Conservation (phyloP, 1,140 invertebrate species). For the Pollicipes pollicipes region DNA sequence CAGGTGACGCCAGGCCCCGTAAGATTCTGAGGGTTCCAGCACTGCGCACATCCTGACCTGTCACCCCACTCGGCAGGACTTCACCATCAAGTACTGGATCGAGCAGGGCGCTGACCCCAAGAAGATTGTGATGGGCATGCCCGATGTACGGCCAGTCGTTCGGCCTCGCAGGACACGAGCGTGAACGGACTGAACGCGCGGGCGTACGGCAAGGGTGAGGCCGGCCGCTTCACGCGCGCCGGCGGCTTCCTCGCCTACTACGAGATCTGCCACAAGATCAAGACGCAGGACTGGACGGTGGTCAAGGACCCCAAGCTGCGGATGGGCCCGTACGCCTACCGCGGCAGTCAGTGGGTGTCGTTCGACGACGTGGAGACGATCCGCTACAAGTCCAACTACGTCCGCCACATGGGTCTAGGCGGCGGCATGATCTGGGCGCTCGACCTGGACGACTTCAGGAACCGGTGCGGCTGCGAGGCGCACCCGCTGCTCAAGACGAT, state of each 20-base stretch:
- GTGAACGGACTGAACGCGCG: constrained; percentile 35
- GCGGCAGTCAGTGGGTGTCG: constrained; percentile 62
- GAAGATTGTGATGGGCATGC: constrained; percentile 44
- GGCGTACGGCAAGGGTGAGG: constrained; percentile 36
- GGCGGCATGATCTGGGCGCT: constrained; percentile 82
- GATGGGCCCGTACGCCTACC: constrained; percentile 72
- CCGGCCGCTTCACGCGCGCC: constrained; percentile 57
- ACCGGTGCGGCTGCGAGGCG: constrained; percentile 36
- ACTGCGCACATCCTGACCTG: too few relatives aligned
- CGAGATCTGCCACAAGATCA: constrained; percentile 31
- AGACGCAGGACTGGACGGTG: constrained; percentile 46
- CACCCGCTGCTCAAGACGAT: constrained; percentile 60
- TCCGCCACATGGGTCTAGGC: constrained; percentile 52
- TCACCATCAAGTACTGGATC: constrained; percentile 40
- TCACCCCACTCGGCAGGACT: too few relatives aligned
- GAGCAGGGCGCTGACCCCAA: constrained; percentile 35
- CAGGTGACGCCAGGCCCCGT: too few relatives aligned
- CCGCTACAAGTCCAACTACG: constrained; percentile 42
- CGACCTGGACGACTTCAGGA: constrained; percentile 59
- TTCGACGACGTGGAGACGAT: constrained; percentile 69
- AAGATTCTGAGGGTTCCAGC: too few relatives aligned
- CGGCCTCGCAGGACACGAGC: constrained; percentile 30
- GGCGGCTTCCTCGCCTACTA: constrained; percentile 68
- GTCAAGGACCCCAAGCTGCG: constrained; percentile 50
- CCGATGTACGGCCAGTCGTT: constrained; percentile 46